Evolutionary conservation across 2,113 vertebrate species (phyloP), one percentile per base, ranked within the genome.

Genomic region (Elaphurus davidianus): DNA sequence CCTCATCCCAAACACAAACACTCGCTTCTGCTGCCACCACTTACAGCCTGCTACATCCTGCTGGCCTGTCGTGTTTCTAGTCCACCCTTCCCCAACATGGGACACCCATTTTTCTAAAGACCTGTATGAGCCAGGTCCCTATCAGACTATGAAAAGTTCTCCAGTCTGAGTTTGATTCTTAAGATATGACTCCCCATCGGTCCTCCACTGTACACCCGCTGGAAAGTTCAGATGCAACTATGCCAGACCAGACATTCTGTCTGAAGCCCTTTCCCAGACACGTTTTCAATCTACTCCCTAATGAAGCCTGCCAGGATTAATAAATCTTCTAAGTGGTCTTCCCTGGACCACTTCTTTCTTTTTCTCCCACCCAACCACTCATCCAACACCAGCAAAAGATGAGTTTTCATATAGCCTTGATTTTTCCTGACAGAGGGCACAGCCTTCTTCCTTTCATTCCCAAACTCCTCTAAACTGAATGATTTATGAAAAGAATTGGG

Each of bases 221-320:
- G n/a, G 45, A 60, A 97, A 98, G 97, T 98, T 97, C 86, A 64
- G 60, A 30, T 28, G 14, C 40, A n/a, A 21, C 74, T 88, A 78
- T 64, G 4, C 45, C 36, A 87, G 67, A 60, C n/a, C 55, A 76
- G 89, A 33, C 82, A 25, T 60, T 79, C 88, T 94, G 71, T 92
- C 88, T 6, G 40, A 67, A 54, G 33, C 88, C 76, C 88, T 98
- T 97, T 84, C 45, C 25, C 88, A 89, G 95, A 87, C 85, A 55
- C 54, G 71, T 83, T 97, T 93, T 87, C 97, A 59, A 84, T 95
- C 60, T 60, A 33, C 57, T 90, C 93, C 74, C 54, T 55, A 67
- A 94, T 60, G 83, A 30, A 94, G 89, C 16, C 98, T 97, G 94
- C 95, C 96, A 95, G 60, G 88, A 81, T 91, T 91, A 64, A 97